phyloP scores from a whole-genome alignment of 92 coral and sea anemone species.

The Porites lobata region DNA sequence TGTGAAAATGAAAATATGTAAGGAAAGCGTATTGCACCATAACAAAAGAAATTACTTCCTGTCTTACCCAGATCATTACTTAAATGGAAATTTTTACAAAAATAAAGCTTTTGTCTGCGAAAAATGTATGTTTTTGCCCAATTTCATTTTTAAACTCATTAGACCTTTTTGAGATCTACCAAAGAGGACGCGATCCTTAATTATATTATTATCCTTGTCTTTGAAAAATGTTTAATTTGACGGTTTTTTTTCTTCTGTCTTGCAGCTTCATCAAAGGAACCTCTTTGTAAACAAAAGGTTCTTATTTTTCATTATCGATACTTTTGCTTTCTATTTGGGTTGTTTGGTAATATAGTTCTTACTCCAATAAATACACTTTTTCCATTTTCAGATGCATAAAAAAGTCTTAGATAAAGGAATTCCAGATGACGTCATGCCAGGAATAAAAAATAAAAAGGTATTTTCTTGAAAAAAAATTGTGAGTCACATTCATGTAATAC shows the following conservation, averaged over 20 bases:
- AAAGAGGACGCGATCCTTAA: too few species aligned
- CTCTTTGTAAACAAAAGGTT: conserved; percentile 93
- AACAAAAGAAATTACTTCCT: too few species aligned
- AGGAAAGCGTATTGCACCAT: too few species aligned
- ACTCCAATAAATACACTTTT: neutral
- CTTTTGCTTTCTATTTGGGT: neutral
- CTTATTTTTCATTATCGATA: neutral
- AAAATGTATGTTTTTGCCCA: too few species aligned
- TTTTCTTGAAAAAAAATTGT: neutral
- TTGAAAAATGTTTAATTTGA: neutral
- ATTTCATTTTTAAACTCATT: too few species aligned
- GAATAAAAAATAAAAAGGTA: conserved; percentile 91
- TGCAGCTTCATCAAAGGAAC: conserved; percentile 88
- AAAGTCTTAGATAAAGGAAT: conserved; percentile 98
- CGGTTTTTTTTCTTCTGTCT: conserved; percentile 6
- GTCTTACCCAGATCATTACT: too few species aligned
- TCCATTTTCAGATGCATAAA: conserved; percentile 88
- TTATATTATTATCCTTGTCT: neutral
- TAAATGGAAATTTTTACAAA: too few species aligned
- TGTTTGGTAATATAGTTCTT: neutral
- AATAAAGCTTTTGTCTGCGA: too few species aligned
- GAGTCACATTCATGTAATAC: too few species aligned
- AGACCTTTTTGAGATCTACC: too few species aligned
- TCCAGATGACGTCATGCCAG: conserved; percentile 96
- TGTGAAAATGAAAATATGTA: too few species aligned